Evolutionary conservation across 2,888 invertebrate species (phyloP), one percentile per base, ranked within the genome.

Genomic region (Onchidella celtica): DNA sequence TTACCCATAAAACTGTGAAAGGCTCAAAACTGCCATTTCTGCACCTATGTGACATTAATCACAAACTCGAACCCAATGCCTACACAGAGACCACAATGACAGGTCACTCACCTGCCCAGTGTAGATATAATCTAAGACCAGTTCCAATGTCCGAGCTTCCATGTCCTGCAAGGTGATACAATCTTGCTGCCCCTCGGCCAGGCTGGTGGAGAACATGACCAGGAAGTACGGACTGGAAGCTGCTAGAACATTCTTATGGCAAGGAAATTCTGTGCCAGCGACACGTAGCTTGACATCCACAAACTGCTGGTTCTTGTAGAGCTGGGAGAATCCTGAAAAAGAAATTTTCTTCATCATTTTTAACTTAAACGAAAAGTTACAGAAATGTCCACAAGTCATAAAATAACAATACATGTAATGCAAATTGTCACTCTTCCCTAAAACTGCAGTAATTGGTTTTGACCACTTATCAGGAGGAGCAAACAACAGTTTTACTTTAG

Each of bases 221-320:
- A 91, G 91, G 83, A 92, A 92, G 84, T 90, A 92, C 0, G 92
- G 92, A 84, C 92, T 91, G 3, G 92, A 92, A 4, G 91, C 87
- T 2, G 92, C 92, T 68, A 92, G 87, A 0, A 92, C 90, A 85
- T 90, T 91, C 77, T 88, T 89, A 81, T 92, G 92, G 84, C 92
- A 92, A 2, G 88, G 88, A 82, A 92, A 92, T 40, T 91, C 91
- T 6, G 83, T 80, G 4, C 83, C 83, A 9, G 88, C 91, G 0
- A 90, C 90, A 63, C 85, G 84, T 34, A 92, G 82, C 3, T 87
- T 88, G 6, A 92, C 88, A 84, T 92, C 92, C 9, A 90, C 88
- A 87, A 92, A 92, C 76, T 91, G 89, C 65, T 89, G 86, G 72
- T 91, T 88, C 70, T 90, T 87, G 85, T 91, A 91, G 2, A 92